Evolutionary conservation across 2,797 vertebrate species (phyloP), one percentile per base, ranked within the genome.

Genomic region (Chromobotia macracanthus): DNA sequence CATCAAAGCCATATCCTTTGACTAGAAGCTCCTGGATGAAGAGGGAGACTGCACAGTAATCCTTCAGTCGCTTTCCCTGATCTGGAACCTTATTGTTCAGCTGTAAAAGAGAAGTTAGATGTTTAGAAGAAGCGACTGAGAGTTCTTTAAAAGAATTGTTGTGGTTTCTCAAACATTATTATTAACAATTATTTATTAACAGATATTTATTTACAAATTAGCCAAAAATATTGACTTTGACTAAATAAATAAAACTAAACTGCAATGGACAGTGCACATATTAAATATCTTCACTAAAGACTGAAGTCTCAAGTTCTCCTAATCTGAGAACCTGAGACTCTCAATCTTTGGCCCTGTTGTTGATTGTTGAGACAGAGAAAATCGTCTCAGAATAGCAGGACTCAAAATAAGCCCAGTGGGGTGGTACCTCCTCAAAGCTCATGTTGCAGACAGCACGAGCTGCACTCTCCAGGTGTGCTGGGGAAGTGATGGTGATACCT

Each of bases 1-100:
- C 75, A 38, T 93, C 75, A 68, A 95, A 96, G 23, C 82, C 81
- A 23, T 96, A 96, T 70, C 92, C 94, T 0, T 68, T 81, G 13
- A 81, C 15, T 46, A 86, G 86, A n/a, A 95, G 90, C 79, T 91
- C 79, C 19, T 92, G 86, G 50, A 95, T 60, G 0, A 94, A 95
- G 0, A 1, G 87, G 51, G 92, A 91, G 11, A 82, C 84, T 0
- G 94, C 67, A 0, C 95, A 96, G 87, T 94, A 94, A 77, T 94
- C 88, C 0, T 88, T 50, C 63, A 95, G 81, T 61, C 83, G 91
- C 11, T 50, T 78, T 60, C 53, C 19, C 78, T 87, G 50, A 0
- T 25, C 21, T 0, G 88, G 90, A 0, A 77, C 89, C 64, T 84
- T 91, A 35, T 71, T 74, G 74, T 87, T 83, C 81, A 96, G 87